Conservation (phyloP, 2,888 invertebrate species). For the Hypselothyrea guttata region DNA sequence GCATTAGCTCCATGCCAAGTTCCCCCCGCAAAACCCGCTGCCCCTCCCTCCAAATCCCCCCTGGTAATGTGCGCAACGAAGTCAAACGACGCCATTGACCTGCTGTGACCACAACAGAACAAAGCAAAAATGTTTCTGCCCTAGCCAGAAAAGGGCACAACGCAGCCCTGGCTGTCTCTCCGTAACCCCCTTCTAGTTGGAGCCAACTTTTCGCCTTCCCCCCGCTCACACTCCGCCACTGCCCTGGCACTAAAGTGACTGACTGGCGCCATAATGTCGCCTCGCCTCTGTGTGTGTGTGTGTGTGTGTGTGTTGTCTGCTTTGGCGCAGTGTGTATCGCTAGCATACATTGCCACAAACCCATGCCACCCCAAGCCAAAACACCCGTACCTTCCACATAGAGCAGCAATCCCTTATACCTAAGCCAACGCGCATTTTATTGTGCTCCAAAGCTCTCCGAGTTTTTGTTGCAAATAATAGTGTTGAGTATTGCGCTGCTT, state of each 20-base stretch:
- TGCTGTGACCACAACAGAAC: conserved; percentile 53
- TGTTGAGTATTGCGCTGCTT: conserved; percentile 33
- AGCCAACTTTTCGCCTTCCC: background rate
- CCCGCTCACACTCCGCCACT: no score
- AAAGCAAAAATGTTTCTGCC: conserved; percentile 39
- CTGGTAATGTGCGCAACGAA: conserved; percentile 13
- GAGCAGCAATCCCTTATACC: conserved; percentile 42
- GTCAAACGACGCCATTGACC: conserved; percentile 62
- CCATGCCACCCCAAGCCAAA: background rate
- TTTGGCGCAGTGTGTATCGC: conserved; percentile 34
- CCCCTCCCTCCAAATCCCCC: no score
- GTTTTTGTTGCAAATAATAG: conserved; percentile 41
- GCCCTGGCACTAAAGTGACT: conserved; percentile 51
- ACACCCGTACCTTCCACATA: conserved; percentile 24
- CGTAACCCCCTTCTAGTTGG: background rate
- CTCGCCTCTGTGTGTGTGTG: conserved; percentile 37
- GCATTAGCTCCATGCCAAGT: conserved; percentile 24
- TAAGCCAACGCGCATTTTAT: conserved; percentile 67
- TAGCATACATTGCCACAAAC: conserved; percentile 43
- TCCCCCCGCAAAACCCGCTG: conserved; percentile 13
- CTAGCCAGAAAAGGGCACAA: conserved; percentile 32
- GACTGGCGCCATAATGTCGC: conserved; percentile 77
- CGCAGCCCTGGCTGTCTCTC: conserved; percentile 7
- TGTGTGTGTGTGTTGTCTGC: conserved; percentile 28
- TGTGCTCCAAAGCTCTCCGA: conserved; percentile 23